Percentiles rank a stretch among this genome's conserved stretches.
Evolutionary conservation across 1,140 invertebrate genomes (phyloP).

Genomic region (Solenopsis fugax): DNA sequence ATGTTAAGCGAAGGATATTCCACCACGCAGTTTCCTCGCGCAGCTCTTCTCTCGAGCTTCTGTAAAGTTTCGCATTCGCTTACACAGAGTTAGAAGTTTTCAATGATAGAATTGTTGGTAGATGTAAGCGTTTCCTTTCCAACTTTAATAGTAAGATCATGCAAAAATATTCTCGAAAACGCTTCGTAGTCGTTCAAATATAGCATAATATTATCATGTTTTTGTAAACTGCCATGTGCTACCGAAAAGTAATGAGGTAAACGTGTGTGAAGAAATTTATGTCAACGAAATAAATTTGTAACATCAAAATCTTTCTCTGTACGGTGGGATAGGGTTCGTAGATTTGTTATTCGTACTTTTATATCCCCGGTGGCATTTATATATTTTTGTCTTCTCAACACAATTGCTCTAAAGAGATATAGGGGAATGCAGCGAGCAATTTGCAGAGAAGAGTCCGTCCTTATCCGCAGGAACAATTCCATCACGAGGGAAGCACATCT

Average conservation of each 20-base stretch:
- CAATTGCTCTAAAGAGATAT: slow-evolving; percentile 20
- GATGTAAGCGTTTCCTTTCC: not conserved
- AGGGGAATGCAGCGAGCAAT: slow-evolving; percentile 33
- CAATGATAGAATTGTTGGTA: not conserved
- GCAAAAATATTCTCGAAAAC: not conserved
- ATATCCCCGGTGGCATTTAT: slow-evolving; percentile 8
- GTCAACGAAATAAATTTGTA: not conserved
- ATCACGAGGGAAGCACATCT: slow-evolving; percentile 52
- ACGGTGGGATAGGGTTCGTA: not conserved
- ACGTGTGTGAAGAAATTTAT: not conserved
- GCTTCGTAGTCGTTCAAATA: not conserved
- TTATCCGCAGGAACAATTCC: slow-evolving; percentile 68
- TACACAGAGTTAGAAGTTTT: not conserved
- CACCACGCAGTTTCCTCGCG: not conserved
- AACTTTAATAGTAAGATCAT: not conserved
- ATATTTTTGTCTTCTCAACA: slow-evolving; percentile 25
- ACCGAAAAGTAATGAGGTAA: not conserved
- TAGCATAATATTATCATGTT: not conserved
- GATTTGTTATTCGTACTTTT: slow-evolving; percentile 25
- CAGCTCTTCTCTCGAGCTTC: not conserved
- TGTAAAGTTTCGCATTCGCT: not conserved
- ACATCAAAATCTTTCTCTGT: slow-evolving; percentile 7
- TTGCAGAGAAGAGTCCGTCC: slow-evolving; percentile 5
- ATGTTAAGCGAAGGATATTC: slow-evolving; percentile 11
- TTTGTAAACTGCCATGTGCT: not conserved